phyloP scores from a whole-genome alignment of 2,888 invertebrate genomes.

The Cephus pulcher region DNA sequence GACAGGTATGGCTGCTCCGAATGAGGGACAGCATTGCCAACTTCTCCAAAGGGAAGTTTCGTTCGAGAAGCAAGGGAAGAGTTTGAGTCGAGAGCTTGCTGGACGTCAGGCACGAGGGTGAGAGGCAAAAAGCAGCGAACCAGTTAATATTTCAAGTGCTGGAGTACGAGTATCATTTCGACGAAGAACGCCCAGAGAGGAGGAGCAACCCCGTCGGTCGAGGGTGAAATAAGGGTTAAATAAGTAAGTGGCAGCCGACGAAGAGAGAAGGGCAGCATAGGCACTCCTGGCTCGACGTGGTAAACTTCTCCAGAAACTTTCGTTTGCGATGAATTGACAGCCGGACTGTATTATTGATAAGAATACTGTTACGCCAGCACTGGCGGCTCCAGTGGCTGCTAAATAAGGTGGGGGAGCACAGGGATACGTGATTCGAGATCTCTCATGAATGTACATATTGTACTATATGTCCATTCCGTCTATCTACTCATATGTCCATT shows the following conservation, averaged over 20 bases:
- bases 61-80: neutral
- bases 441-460: neutral
- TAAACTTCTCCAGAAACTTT: neutral
- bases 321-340: neutral
- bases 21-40: neutral
- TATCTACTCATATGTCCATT: neutral
- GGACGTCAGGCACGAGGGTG: neutral
- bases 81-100: neutral
- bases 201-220: slow-evolving; percentile 28
- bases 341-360: neutral
- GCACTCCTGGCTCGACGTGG: neutral
- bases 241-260: slow-evolving; percentile 36
- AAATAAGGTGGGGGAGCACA: neutral
- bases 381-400: neutral
- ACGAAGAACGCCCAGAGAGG: slow-evolving; percentile 31
- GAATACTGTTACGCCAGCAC: neutral
- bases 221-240: slow-evolving; percentile 40
- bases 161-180: slow-evolving; percentile 33
- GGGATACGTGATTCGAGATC: neutral
- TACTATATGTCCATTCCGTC: neutral
- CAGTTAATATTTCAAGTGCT: slow-evolving; percentile 36
- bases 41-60: neutral
- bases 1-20: neutral
- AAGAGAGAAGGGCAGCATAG: neutral
- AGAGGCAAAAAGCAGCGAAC: slow-evolving; percentile 6